Base-by-base conservation (phyloP, 2,797 vertebrate species). In the Crax fasciolata region DNA sequence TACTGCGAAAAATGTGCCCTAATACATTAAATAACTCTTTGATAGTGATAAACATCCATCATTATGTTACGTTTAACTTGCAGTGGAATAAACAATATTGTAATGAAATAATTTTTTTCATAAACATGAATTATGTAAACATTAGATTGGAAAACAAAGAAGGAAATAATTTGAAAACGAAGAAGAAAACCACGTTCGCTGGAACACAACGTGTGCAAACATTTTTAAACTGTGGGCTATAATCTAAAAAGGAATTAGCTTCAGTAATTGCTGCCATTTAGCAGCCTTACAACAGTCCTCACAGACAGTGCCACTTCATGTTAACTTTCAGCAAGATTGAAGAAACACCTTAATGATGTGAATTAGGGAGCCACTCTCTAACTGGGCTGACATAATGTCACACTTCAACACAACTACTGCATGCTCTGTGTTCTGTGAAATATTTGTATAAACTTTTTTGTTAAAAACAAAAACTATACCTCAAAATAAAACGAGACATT, bases 11-110 rank as follows among this genome's bases (percentile, higher is more conserved):
- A 96, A 59, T 3, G 4, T 0, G 0, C 14, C 44, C 38, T 79
- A 73, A 79, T 41, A 80, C 30, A 84, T 61, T 70, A 88, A 88
- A 84, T 78, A 95, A 86, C 30, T 14, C 13, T 86, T 79, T 88
- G 39, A 54, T 68, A 75, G 35, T 74, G 35, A 78, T 44, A 59
- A 62, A 70, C 48, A 83, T 78, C 0, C 0, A 84, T 70, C 30
- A 83, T 67, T 65, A 80, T 21, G 10, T 30, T 87, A 74, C 3
- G n/a, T n/a, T 89, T 82, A n/a, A 61, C 76, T 91, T 66, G 48
- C 28, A 81, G 27, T n/a, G 77, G 24, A 92, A 81, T 41, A 84
- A 77, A 62, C 86, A 19, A 44, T 30, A 61, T 4, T 49, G 51
- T 43, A 41, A 8, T 48, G 7, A 89, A 55, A 63, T 39, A 1